A percentile compares a stretch with the other conserved stretches of the same genome.
phyloP scores from a whole-genome alignment of 2,888 invertebrate species.

The Nephrocerus scutellatus region DNA sequence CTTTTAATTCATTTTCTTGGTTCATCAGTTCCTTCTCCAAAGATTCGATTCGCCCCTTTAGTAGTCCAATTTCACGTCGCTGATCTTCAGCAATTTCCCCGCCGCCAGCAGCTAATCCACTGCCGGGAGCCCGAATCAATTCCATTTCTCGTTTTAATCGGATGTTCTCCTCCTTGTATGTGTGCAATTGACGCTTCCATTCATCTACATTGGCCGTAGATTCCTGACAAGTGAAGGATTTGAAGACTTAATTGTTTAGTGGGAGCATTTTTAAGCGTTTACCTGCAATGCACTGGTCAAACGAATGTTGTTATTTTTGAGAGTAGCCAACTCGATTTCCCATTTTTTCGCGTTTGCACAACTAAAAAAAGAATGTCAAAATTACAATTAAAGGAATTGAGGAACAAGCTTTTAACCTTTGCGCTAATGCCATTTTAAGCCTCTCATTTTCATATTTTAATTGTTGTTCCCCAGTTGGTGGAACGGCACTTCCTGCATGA shows the following conservation, averaged over 20 bases:
- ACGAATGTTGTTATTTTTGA: conserved; percentile 93
- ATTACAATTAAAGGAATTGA: not conserved
- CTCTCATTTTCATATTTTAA: conserved; percentile 96
- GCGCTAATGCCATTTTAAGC: conserved; percentile 87
- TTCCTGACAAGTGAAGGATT: conserved; percentile 41
- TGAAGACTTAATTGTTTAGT: no score
- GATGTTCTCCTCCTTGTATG: conserved; percentile 84
- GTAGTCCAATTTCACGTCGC: conserved; percentile 62
- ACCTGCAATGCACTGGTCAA: conserved; percentile 87
- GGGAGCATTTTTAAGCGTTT: conserved; percentile 2
- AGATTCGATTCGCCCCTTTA: conserved; percentile 75
- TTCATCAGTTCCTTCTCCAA: conserved; percentile 73
- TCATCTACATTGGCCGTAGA: conserved; percentile 97
- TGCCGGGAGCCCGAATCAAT: conserved; percentile 62
- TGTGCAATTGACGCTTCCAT: conserved; percentile 94
- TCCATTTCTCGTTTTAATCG: conserved; percentile 69
- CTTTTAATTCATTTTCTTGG: conserved; percentile 75
- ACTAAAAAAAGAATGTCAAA: conserved; percentile 50
- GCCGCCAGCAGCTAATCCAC: conserved; percentile 44
- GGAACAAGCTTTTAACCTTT: conserved; percentile 64
- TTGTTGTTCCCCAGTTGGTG: conserved; percentile 60
- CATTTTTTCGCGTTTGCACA: conserved; percentile 98
- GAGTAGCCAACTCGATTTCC: conserved; percentile 92
- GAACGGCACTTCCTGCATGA: conserved; percentile 34
- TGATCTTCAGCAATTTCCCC: conserved; percentile 71